Conservation (phyloP, 2,113 vertebrate species). For the Ariopsis seemanni region DNA sequence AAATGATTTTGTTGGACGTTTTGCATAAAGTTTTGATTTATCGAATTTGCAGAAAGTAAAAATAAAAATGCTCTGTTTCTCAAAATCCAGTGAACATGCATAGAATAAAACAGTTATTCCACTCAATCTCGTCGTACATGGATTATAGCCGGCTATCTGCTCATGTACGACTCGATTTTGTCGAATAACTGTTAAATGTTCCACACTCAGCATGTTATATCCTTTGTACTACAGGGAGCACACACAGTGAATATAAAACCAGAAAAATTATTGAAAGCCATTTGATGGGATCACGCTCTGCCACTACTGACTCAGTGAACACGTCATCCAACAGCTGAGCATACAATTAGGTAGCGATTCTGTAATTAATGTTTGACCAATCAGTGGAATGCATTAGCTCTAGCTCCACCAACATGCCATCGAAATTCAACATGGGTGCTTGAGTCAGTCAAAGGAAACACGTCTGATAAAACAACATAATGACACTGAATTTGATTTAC, state of each 20-base stretch:
- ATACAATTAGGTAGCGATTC: neutral
- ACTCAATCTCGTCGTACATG: no score
- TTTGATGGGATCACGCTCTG: neutral
- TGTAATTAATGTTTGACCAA: neutral
- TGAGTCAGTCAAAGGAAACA: neutral
- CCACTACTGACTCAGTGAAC: no score
- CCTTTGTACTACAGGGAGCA: no score
- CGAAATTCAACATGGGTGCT: neutral
- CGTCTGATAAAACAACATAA: neutral
- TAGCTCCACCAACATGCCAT: neutral
- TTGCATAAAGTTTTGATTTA: no score
- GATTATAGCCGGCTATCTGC: no score
- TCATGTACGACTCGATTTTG: no score
- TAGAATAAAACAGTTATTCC: no score
- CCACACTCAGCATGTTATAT: neutral
- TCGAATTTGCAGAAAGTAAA: no score
- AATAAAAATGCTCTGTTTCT: no score
- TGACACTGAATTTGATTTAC: neutral
- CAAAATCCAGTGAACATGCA: no score
- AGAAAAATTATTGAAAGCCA: neutral
- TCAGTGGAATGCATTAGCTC: neutral
- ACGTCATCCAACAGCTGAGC: neutral
- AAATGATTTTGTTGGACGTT: no score
- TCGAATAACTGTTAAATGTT: no score
- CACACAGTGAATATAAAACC: neutral